Evolutionary conservation across 1,140 invertebrate genomes (phyloP), one percentile per base, ranked within the genome.

Genomic region (Gonioctena quinquepunctata): DNA sequence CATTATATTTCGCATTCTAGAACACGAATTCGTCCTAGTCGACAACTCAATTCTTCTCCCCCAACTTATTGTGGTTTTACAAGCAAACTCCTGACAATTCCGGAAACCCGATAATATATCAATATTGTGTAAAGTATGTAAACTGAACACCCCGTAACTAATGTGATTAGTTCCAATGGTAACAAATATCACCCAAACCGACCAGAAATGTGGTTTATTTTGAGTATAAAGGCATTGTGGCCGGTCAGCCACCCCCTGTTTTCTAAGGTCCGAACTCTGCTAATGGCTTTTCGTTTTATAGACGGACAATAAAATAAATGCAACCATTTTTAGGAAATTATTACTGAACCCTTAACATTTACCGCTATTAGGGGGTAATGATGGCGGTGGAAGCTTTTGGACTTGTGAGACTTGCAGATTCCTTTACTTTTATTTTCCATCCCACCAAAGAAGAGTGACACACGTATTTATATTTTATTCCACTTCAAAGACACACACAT

Each of bases 181-280:
- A 57, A 69, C 63, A 73, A 66, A 48, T 66, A 66, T 75, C 27
- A 68, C 74, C 68, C 68, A 71, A 71, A 69, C 63, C 71, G 62
- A 76, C 74, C 74, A 71, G 26, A 76, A 73, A 66, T 76, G 74
- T 61, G 74, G 74, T 76, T 76, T 75, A 73, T 72, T 71, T 49
- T 62, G 50, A 23, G 66, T 63, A 54, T 68, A 70, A 67, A 66
- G 48, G 25, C 66, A 63, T 72, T 68, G 50, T 60, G 22, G 23
- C 23, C 59, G 65, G 69, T 70, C 54, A 70, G 16, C 48, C 63
- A 66, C 69, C 49, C 54, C 13, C 18, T 48, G 49, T 6, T 66
- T 65, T 52, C n/a, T 13, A 28, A 52, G 22, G 60, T 21, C 60
- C 18, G 23, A 18, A 56, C 42, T 52, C 57, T 66, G 50, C 11